Percentiles rank a stretch among this genome's conserved stretches.
Conservation (phyloP, 1,140 invertebrate genomes). For the Musca vetustissima region DNA sequence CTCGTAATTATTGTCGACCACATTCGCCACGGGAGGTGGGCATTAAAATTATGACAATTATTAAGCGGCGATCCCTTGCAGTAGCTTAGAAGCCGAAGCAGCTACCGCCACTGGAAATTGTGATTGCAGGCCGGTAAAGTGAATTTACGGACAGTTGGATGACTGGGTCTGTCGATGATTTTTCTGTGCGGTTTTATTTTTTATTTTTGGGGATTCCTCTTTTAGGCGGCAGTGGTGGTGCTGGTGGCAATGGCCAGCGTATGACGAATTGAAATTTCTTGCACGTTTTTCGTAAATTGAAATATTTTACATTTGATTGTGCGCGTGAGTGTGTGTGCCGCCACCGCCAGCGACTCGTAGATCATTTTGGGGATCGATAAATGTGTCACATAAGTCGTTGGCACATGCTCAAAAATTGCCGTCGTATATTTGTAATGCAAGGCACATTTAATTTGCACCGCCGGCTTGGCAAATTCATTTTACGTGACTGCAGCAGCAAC, state of each 20-base stretch:
- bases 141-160: too few species aligned
- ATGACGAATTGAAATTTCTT: neutral
- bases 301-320: constrained; percentile 17
- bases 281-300: constrained; percentile 16
- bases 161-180: neutral
- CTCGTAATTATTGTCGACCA: constrained; percentile 1
- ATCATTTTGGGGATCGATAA: constrained; percentile 24
- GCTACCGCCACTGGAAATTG: constrained; percentile 9
- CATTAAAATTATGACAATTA: constrained; percentile 54
- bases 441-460: neutral
- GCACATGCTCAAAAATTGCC: constrained; percentile 9
- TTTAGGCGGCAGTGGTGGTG: neutral
- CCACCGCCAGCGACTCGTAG: neutral
- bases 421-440: neutral
- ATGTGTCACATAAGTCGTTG: constrained; percentile 25
- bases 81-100: constrained; percentile 28
- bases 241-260: too few species aligned
- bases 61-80: constrained; percentile 41
- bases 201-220: neutral
- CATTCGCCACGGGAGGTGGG: constrained; percentile 9
- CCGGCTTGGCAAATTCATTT: neutral
- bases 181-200: neutral
- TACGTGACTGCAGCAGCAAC: neutral
- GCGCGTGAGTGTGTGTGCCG: neutral
- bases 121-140: neutral